Evolutionary conservation across 2,797 vertebrate species (phyloP), one percentile per base, ranked within the genome.

Genomic region (Oreochromis mossambicus): DNA sequence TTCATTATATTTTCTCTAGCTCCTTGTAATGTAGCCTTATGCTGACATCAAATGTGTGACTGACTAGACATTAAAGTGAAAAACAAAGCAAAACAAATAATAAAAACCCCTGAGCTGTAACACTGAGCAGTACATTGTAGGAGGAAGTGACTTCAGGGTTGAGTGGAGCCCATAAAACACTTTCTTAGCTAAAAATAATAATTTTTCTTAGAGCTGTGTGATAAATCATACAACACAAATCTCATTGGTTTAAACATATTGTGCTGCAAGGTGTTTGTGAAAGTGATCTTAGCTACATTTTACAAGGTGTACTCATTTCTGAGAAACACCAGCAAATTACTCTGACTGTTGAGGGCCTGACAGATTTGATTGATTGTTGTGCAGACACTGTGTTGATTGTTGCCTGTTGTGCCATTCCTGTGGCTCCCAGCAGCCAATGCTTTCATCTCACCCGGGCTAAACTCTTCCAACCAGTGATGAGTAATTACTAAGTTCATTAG

Each of bases 281-380:
- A 95, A 94, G 96, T 96, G 97, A 96, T 96, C 93, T 96, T 89
- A 95, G 96, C 94, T 96, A 94, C 96, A 94, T 92, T 94, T 95
- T 96, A 95, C 90, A 92, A 94, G 92, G 94, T 96, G 95, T 92
- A 96, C 96, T 97, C 96, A 96, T 96, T 96, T 97, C 95, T 95
- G 95, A 96, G 94, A 95, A 96, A 96, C 94, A 96, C 94, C 96
- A 92, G 95, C 95, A 97, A 96, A 97, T 94, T 93, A 95, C 95
- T 92, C 73, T 79, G 91, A 93, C 95, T 95, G 95, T 96, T 96
- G 95, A 96, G 96, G 96, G 94, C 86, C 95, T 95, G 96, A 97
- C 98, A 96, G 95, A 91, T 96, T 92, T 98, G 97, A 98, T 97
- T 96, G 98, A 98, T 98, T 97, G 97, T 97, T 94, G 96, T 93